Conservation (phyloP, 2,888 invertebrate species). For the Palloptera scutellata region DNA sequence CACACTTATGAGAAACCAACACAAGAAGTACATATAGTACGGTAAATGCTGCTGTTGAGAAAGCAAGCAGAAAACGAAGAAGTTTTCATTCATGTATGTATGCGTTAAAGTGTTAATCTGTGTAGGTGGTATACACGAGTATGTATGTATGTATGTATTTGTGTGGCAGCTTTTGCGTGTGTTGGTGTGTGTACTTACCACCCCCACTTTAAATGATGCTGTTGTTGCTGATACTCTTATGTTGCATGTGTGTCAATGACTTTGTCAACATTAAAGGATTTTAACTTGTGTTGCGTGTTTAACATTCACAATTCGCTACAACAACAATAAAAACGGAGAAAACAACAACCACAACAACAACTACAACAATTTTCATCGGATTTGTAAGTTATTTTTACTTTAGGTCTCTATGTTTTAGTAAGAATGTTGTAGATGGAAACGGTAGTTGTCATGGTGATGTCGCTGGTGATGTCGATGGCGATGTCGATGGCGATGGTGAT, state of each 20-base stretch:
- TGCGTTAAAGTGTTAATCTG: slow-evolving; percentile 2
- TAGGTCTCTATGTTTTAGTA: not conserved
- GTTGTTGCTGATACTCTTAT: slow-evolving; percentile 20
- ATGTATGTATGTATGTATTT: not conserved
- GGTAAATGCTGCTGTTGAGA: too few species aligned
- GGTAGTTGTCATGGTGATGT: too few species aligned
- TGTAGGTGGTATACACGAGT: not conserved
- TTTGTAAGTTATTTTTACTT: slow-evolving; percentile 8
- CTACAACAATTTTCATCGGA: slow-evolving; percentile 5
- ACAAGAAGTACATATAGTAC: slow-evolving; percentile 7
- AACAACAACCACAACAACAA: not conserved
- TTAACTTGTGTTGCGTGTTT: slow-evolving; percentile 20
- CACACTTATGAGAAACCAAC: not conserved
- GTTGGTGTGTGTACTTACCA: not conserved
- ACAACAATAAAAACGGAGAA: not conserved
- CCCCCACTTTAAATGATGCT: not conserved
- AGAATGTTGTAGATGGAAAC: too few species aligned
- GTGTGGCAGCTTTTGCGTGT: not conserved
- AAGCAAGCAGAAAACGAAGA: not conserved
- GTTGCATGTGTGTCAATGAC: slow-evolving; percentile 53
- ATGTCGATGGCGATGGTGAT: too few species aligned
- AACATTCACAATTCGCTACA: not conserved
- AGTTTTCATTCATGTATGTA: slow-evolving; percentile 3
- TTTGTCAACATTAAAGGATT: slow-evolving; percentile 55
- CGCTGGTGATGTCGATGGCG: too few species aligned